phyloP scores from a whole-genome alignment of 2,113 vertebrate genomes.

The Sus scrofa region DNA sequence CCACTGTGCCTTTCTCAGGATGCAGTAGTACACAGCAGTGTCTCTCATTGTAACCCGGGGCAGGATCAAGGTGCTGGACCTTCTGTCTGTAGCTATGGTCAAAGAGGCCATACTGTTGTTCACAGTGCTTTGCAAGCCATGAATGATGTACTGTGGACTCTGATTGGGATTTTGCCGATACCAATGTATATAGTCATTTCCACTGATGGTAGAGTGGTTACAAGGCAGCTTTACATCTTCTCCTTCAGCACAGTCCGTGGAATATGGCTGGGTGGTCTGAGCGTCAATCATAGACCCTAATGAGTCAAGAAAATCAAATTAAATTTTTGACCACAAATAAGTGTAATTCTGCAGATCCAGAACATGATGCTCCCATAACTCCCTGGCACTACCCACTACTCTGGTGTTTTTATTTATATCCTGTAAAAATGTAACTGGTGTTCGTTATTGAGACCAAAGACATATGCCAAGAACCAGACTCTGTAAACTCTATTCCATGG shows the following conservation, averaged over 20 bases:
- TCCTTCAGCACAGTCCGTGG: not conserved
- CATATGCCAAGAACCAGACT: not conserved
- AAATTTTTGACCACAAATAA: not conserved
- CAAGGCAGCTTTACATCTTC: not conserved
- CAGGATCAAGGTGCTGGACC: not conserved
- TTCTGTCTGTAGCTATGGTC: not conserved
- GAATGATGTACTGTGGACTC: not conserved
- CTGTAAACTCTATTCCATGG: not conserved
- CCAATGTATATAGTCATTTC: not conserved
- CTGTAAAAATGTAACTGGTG: not conserved
- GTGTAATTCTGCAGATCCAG: not conserved
- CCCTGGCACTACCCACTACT: not conserved
- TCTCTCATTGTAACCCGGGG: too few relatives aligned
- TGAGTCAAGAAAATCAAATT: not conserved
- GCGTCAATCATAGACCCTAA: not conserved
- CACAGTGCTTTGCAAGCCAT: not conserved
- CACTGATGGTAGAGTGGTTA: not conserved
- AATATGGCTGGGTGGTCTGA: not conserved
- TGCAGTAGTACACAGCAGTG: not conserved
- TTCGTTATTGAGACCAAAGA: not conserved
- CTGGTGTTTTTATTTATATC: not conserved
- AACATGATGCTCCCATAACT: rapidly evolving
- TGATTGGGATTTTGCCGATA: not conserved
- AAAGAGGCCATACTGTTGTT: not conserved
- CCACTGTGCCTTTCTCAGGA: not conserved